Evolutionary conservation across 2,113 vertebrate genomes (phyloP).

Genomic region (Ancistrus triradiatus): DNA sequence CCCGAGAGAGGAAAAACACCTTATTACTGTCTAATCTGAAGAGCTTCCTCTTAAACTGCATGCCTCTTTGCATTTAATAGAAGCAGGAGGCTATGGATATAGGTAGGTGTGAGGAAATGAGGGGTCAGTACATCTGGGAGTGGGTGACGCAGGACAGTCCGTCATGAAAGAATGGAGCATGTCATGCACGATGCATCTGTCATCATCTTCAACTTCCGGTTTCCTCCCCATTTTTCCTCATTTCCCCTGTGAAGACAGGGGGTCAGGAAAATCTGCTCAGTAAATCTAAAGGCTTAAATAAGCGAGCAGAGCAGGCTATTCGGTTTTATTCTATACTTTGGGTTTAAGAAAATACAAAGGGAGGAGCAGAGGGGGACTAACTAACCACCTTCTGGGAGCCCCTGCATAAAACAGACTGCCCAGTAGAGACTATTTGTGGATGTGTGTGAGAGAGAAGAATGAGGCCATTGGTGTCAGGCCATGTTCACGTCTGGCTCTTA

Average conservation of each 20-base stretch:
- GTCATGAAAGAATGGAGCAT: constrained; percentile 26
- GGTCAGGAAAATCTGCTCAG: no score
- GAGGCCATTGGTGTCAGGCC: constrained; percentile 13
- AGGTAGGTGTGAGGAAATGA: constrained; percentile 42
- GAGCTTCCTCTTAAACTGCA: constrained; percentile 10
- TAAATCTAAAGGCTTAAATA: no score
- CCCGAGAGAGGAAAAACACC: constrained; percentile 7
- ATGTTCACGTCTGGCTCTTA: constrained; percentile 20
- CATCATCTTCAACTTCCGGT: constrained; percentile 12
- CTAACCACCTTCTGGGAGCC: background rate
- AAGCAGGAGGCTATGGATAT: constrained; percentile 35
- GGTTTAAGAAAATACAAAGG: background rate
- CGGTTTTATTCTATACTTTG: no score
- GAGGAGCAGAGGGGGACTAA: background rate
- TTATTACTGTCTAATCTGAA: constrained; percentile 16
- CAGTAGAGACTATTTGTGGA: background rate
- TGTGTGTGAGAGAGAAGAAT: constrained; percentile 5
- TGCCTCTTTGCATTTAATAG: constrained; percentile 26
- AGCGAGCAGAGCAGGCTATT: no score
- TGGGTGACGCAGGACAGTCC: constrained; percentile 27
- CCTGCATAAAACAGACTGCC: background rate
- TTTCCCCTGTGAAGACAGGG: no score
- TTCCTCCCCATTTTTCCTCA: constrained; percentile 18
- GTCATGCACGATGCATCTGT: constrained; percentile 26
- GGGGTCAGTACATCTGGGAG: constrained; percentile 36